Evolutionary conservation across 1,140 invertebrate genomes (phyloP).

Genomic region (Nephotettix cincticeps): DNA sequence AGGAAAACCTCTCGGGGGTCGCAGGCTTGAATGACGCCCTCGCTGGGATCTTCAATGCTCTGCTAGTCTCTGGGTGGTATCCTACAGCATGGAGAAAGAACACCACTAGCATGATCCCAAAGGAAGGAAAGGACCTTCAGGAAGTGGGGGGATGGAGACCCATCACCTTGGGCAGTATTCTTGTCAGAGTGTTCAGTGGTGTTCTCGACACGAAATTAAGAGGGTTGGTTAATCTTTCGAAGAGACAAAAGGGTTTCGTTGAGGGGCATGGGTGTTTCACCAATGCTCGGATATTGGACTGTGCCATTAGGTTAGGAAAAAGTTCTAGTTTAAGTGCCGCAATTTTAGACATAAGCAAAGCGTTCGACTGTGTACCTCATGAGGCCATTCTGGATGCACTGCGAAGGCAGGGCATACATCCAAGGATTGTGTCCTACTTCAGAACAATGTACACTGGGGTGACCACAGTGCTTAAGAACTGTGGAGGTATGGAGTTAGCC

Average conservation of each 20-base stretch:
- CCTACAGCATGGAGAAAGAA: constrained; percentile 30
- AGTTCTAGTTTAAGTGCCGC: too few relatives aligned
- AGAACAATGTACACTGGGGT: background rate
- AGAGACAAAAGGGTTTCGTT: too few relatives aligned
- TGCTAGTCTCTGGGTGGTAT: background rate
- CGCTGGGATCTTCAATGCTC: background rate
- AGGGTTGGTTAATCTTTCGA: too few relatives aligned
- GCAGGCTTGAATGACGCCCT: background rate
- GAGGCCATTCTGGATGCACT: background rate
- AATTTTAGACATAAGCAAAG: background rate
- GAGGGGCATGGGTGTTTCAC: too few relatives aligned
- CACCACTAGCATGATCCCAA: constrained; percentile 39
- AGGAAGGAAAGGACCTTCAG: constrained; percentile 29
- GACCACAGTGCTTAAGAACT: background rate
- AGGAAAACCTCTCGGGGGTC: background rate
- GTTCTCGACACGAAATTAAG: too few relatives aligned
- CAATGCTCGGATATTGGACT: too few relatives aligned
- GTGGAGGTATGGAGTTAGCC: background rate
- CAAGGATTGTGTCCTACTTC: background rate
- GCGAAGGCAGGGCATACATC: background rate
- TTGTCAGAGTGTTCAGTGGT: too few relatives aligned
- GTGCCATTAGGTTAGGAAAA: too few relatives aligned
- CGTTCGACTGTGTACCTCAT: background rate
- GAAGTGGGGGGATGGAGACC: constrained; percentile 1
- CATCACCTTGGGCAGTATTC: too few relatives aligned